These are phyloP conservation scores for Agrotis ipsilon DNA, from an alignment of 2,888 invertebrate species.

Conservation along the genomic window DNA sequence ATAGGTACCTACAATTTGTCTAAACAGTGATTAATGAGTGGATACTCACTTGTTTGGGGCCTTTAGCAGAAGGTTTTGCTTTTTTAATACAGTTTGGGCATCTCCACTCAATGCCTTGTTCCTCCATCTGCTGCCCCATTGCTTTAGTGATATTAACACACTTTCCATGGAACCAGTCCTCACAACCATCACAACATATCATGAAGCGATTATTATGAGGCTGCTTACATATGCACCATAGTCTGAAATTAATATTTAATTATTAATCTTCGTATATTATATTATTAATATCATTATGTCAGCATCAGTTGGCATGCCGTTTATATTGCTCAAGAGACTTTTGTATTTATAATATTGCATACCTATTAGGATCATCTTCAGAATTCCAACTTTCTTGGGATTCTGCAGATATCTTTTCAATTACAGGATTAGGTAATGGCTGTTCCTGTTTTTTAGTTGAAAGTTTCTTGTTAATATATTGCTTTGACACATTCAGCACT, in stretches of 20 bases:
- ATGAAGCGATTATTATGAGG: slow-evolving; percentile 99
- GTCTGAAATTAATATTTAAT: slow-evolving; percentile 86
- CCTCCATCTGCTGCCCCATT: slow-evolving; percentile 98
- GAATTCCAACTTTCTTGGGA: slow-evolving; percentile 94
- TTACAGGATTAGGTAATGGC: slow-evolving; percentile 64
- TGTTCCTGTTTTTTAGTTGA: slow-evolving; percentile 78
- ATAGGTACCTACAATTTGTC: no score
- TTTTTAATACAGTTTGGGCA: slow-evolving; percentile 96
- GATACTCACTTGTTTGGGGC: slow-evolving; percentile 72
- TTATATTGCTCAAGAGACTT: background rate
- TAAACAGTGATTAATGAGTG: background rate
- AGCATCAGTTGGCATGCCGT: no score
- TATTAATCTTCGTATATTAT: no score
- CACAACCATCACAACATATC: slow-evolving; percentile 99
- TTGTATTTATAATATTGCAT: slow-evolving; percentile 37
- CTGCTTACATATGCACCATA: slow-evolving; percentile 98
- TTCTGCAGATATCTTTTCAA: slow-evolving; percentile 88
- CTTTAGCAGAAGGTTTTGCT: slow-evolving; percentile 77
- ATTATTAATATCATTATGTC: no score
- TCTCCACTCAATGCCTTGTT: slow-evolving; percentile 96
- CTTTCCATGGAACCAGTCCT: slow-evolving; percentile 99
- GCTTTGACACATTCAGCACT: slow-evolving; percentile 78
- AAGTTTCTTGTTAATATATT: slow-evolving; percentile 84
- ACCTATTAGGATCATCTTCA: slow-evolving; percentile 98
- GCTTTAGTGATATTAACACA: slow-evolving; percentile 98